Percentiles rank a stretch among this genome's conserved stretches.
Evolutionary conservation across 2,888 invertebrate genomes (phyloP).

Genomic region (Scaptomyza parva): DNA sequence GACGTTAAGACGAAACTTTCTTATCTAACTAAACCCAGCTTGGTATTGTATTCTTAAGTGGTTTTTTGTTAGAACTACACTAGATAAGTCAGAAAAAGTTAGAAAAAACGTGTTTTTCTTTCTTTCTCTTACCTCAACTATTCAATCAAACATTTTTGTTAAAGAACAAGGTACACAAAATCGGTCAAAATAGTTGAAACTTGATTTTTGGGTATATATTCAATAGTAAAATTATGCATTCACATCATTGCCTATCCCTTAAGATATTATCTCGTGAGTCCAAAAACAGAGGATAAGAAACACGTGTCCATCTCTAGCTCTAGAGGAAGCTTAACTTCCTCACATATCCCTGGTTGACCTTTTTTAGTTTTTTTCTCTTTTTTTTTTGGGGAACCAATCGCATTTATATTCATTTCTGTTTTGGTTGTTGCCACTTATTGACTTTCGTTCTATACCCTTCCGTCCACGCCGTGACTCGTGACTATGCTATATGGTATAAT

Average conservation of each 20-base stretch:
- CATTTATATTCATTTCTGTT: slow-evolving; percentile 70
- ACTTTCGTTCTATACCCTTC: slow-evolving; percentile 16
- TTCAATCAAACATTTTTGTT: too few relatives aligned
- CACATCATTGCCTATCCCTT: too few relatives aligned
- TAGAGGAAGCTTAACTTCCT: slow-evolving; percentile 5
- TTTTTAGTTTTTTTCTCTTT: background rate
- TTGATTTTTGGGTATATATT: too few relatives aligned
- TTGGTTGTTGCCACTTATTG: slow-evolving; percentile 53
- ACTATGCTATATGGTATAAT: too few relatives aligned
- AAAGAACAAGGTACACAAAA: background rate
- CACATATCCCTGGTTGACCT: slow-evolving; percentile 22
- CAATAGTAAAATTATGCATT: too few relatives aligned
- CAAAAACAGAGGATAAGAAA: too few relatives aligned
- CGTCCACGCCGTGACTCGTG: slow-evolving; percentile 9
- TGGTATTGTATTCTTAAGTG: too few relatives aligned
- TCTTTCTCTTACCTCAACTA: background rate
- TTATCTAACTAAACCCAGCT: too few relatives aligned
- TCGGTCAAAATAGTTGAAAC: background rate
- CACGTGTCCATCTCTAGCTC: slow-evolving; percentile 16
- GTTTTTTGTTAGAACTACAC: too few relatives aligned
- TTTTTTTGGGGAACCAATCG: slow-evolving; percentile 1
- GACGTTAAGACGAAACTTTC: too few relatives aligned
- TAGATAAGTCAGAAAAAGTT: too few relatives aligned
- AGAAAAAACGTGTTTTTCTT: background rate
- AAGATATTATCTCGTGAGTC: too few relatives aligned